phyloP scores from a whole-genome alignment of 2,797 vertebrate genomes.

The Bryconaethiops microstoma region DNA sequence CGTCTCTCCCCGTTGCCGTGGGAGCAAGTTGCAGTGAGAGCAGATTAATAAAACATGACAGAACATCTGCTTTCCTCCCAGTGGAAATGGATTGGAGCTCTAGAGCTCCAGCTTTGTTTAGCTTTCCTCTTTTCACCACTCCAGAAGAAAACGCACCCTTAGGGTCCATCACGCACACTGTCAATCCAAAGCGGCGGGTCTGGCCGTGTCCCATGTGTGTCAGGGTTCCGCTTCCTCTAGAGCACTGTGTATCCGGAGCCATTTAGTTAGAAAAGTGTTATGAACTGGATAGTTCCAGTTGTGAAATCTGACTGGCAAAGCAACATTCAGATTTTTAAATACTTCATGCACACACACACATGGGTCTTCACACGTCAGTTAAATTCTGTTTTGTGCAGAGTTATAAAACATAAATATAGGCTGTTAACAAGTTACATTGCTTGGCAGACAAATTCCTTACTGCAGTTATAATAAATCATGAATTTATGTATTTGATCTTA shows the following conservation, averaged over 20 bases:
- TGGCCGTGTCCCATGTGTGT: neutral
- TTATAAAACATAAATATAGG: no score
- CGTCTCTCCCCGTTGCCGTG: neutral
- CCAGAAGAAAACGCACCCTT: conserved; percentile 1
- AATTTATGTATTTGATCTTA: no score
- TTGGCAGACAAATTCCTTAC: no score
- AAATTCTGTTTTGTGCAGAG: no score
- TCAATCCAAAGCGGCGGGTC: neutral
- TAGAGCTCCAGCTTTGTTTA: conserved; percentile 32
- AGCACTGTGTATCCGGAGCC: neutral
- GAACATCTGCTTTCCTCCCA: conserved; percentile 52
- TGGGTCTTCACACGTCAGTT: no score
- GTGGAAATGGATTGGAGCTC: neutral
- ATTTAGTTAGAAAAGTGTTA: neutral
- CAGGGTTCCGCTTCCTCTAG: neutral
- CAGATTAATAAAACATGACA: conserved; percentile 54
- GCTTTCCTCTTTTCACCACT: conserved; percentile 7
- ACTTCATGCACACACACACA: no score
- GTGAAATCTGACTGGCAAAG: neutral
- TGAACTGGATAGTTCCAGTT: neutral
- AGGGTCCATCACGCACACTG: conserved; percentile 7
- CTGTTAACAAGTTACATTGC: no score
- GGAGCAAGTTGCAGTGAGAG: conserved; percentile 38
- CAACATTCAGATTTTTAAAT: neutral
- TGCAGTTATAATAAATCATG: no score